These are phyloP conservation scores for Tragelaphus strepsiceros DNA, from an alignment of 2,113 vertebrate genomes.

Conservation along the genomic window DNA sequence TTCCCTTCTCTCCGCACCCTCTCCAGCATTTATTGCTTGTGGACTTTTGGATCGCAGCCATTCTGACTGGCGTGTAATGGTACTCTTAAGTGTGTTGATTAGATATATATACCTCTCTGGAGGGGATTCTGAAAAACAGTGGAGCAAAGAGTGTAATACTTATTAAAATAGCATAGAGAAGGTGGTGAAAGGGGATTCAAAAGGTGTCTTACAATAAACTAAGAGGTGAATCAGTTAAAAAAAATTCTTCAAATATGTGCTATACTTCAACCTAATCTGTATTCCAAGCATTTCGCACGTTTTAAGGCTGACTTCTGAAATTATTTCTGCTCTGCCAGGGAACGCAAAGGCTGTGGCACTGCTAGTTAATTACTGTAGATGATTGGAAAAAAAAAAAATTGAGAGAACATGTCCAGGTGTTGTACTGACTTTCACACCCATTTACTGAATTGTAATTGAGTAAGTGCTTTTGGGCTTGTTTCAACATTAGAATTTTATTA, in stretches of 20 bases:
- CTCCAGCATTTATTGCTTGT: too few species aligned
- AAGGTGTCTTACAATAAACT: background rate
- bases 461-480: background rate
- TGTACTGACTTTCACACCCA: background rate
- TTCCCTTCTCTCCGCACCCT: too few species aligned
- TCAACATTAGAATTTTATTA: background rate
- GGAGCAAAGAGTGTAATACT: background rate
- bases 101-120: background rate
- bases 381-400: background rate
- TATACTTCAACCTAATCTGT: background rate
- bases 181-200: background rate
- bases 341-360: background rate
- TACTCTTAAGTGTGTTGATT: background rate
- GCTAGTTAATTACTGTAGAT: background rate
- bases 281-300: background rate
- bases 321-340: background rate
- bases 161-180: background rate
- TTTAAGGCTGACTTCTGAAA: slow-evolving; percentile 32
- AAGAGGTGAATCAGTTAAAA: background rate
- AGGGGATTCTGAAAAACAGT: background rate
- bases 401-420: background rate
- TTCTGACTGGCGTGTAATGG: too few species aligned
- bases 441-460: background rate
- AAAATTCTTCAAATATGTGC: background rate
- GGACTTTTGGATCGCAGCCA: too few species aligned